phyloP scores from a whole-genome alignment of 2,888 invertebrate genomes.

The Adela reaumurella region DNA sequence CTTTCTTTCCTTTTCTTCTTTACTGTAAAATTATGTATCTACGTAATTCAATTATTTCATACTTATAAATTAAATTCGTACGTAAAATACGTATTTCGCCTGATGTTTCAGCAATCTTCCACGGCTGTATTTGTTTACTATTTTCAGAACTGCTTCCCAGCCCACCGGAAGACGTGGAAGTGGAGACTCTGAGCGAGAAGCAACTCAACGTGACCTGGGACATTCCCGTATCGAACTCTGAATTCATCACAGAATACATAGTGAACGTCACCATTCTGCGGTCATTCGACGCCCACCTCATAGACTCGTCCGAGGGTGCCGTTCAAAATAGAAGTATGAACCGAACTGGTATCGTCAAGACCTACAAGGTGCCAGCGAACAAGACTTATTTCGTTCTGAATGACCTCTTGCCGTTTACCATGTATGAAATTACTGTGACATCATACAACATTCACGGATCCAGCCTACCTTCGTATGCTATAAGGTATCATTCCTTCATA shows the following conservation, averaged over 20 bases:
- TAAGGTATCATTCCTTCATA: constrained; percentile 55
- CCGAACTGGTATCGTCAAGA: constrained; percentile 25
- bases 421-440: constrained; percentile 76
- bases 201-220: constrained; percentile 71
- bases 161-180: constrained; percentile 67
- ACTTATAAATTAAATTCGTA: too few species aligned
- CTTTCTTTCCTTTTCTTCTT: too few species aligned
- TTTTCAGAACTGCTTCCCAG: constrained; percentile 69
- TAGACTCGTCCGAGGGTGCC: constrained; percentile 44
- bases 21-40: too few species aligned
- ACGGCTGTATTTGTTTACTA: too few species aligned
- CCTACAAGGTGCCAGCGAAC: constrained; percentile 56
- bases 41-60: too few species aligned
- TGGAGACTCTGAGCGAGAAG: constrained; percentile 69
- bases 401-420: constrained; percentile 70
- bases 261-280: constrained; percentile 70
- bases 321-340: constrained; percentile 21
- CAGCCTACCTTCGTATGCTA: constrained; percentile 70
- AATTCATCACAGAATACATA: constrained; percentile 62
- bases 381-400: constrained; percentile 58
- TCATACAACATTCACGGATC: constrained; percentile 72
- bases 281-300: constrained; percentile 61
- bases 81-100: too few species aligned
- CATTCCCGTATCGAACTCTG: constrained; percentile 60
- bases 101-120: too few species aligned